These are phyloP conservation scores for Hypocryptadius cinnamomeus DNA, from an alignment of 2,113 vertebrate genomes.

Conservation along the genomic window DNA sequence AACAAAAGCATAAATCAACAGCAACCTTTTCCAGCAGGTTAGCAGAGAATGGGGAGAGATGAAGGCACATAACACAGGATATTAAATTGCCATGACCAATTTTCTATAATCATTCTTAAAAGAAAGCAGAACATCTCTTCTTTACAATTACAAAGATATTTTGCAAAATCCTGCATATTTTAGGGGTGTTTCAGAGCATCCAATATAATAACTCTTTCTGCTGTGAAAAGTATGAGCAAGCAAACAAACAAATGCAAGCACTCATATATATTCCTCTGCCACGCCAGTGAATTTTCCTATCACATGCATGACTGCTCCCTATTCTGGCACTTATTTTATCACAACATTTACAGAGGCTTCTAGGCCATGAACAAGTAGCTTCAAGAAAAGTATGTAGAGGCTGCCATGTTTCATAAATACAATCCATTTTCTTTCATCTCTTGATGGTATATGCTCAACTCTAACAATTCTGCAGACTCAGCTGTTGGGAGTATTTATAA, in stretches of 20 bases:
- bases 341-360: constrained; percentile 39
- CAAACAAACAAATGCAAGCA: background rate
- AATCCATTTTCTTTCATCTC: background rate
- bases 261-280: constrained; percentile 20
- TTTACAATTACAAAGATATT: background rate
- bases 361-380: background rate
- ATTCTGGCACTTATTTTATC: constrained; percentile 22
- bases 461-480: background rate
- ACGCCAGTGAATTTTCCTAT: constrained; percentile 38
- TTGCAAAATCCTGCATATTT: background rate
- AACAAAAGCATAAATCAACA: constrained; percentile 55
- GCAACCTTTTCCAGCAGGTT: constrained; percentile 45
- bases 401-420: background rate
- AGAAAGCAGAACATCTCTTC: constrained; percentile 26
- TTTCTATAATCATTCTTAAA: constrained; percentile 34
- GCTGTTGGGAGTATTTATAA: background rate
- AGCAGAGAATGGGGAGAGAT: background rate
- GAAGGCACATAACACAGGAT: constrained; percentile 3
- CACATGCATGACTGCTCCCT: constrained; percentile 34
- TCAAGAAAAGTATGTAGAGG: background rate
- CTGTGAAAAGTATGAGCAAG: background rate
- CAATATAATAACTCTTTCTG: background rate
- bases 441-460: background rate
- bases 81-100: constrained; percentile 39
- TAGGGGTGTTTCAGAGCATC: background rate